Evolutionary conservation across 2,797 vertebrate genomes (phyloP).

Genomic region (Geotria australis): DNA sequence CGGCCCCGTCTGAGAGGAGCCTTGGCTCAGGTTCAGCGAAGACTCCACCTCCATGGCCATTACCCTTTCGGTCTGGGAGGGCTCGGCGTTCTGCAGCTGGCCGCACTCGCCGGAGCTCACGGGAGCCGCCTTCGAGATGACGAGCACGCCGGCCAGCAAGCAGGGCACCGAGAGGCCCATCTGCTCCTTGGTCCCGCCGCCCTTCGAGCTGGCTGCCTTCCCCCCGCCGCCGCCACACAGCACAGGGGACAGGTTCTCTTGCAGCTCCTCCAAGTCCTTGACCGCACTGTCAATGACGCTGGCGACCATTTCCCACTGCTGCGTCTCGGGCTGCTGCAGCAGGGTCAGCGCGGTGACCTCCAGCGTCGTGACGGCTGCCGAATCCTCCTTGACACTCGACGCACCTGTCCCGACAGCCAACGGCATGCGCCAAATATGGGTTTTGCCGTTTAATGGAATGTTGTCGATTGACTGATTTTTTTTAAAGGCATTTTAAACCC

Average conservation of each 20-base stretch:
- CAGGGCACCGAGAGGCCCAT: conserved; percentile 25
- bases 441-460: neutral
- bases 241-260: conserved; percentile 40
- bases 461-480: neutral
- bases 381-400: neutral
- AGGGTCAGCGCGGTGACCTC: conserved; percentile 73
- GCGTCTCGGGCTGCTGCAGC: conserved; percentile 89
- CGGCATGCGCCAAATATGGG: neutral
- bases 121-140: conserved; percentile 60
- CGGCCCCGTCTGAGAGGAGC: conserved; percentile 32
- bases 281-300: conserved; percentile 91
- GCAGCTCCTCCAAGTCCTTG: conserved; percentile 89
- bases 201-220: conserved; percentile 24
- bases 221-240: too few species aligned
- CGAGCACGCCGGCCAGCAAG: conserved; percentile 65
- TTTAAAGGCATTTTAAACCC: neutral
- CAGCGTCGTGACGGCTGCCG: conserved; percentile 26
- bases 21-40: conserved; percentile 44
- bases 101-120: conserved; percentile 35
- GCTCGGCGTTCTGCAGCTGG: conserved; percentile 42
- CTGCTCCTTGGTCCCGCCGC: conserved; percentile 42
- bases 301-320: conserved; percentile 94
- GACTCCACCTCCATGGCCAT: conserved; percentile 66
- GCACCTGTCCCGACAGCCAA: too few species aligned
- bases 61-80: conserved; percentile 55